Evolutionary conservation across 2,888 invertebrate genomes (phyloP).

Genomic region (Euzetes globulus): DNA sequence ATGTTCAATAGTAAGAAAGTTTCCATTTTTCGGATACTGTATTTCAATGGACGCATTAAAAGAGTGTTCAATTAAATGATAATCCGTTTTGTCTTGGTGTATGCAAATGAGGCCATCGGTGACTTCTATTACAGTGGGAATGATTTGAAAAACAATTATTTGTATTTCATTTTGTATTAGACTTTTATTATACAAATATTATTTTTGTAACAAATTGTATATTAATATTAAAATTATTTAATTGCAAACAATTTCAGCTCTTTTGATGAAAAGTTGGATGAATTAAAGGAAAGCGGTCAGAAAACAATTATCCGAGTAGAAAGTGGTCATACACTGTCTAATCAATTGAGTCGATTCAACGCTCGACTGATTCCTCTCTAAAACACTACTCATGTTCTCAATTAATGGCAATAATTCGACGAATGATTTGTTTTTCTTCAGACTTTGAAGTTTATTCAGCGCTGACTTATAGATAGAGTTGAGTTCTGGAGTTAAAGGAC

Average conservation of each 20-base stretch:
- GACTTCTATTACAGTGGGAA: no score
- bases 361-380: slow-evolving; percentile 6
- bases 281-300: neutral
- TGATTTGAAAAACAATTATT: no score
- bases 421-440: slow-evolving; percentile 32
- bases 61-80: no score
- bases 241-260: neutral
- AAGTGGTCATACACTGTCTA: slow-evolving; percentile 23
- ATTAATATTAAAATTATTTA: neutral
- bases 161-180: no score
- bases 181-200: neutral
- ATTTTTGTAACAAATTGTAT: neutral
- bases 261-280: neutral
- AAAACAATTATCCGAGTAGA: slow-evolving; percentile 21
- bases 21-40: no score
- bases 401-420: slow-evolving; percentile 4
- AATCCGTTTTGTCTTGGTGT: no score
- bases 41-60: no score
- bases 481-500: slow-evolving; percentile 22
- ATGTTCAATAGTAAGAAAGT: no score
- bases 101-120: no score
- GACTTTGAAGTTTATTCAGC: slow-evolving; percentile 16
- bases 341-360: slow-evolving; percentile 13
- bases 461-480: slow-evolving; percentile 14
- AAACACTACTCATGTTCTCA: slow-evolving; percentile 13